These are phyloP conservation scores for Anagyrus pseudococci DNA, from an alignment of 2,888 invertebrate species.

Conservation along the genomic window DNA sequence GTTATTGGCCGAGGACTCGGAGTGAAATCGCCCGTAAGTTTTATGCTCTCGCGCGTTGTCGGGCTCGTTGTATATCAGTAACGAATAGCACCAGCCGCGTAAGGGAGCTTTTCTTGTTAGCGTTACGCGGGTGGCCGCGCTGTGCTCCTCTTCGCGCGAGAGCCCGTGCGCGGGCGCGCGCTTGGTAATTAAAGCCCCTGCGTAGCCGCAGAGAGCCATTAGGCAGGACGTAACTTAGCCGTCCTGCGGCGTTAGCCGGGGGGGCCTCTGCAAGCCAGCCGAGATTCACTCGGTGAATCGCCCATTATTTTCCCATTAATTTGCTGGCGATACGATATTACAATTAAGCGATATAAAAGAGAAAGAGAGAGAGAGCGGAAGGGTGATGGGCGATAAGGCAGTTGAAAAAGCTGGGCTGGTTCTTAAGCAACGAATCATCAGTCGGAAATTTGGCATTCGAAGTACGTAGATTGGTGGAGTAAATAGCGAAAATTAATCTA, in stretches of 20 bases:
- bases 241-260: neutral
- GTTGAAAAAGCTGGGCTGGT: neutral
- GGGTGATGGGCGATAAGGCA: too few relatives aligned
- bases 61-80: too few relatives aligned
- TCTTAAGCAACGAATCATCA: too few relatives aligned
- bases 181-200: conserved; percentile 24
- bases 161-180: conserved; percentile 8
- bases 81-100: conserved; percentile 25
- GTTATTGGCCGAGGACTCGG: conserved; percentile 5
- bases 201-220: conserved; percentile 25
- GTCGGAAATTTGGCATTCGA: too few relatives aligned
- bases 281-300: conserved; percentile 28
- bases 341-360: conserved; percentile 12
- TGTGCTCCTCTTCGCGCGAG: too few relatives aligned
- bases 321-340: conserved; percentile 5
- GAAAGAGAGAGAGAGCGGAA: conserved; percentile 1
- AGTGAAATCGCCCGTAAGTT: conserved; percentile 24
- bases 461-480: neutral
- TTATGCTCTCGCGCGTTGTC: conserved; percentile 5
- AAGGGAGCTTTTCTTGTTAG: too few relatives aligned
- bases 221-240: conserved; percentile 23
- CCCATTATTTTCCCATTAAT: conserved; percentile 31
- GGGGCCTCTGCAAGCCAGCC: neutral
- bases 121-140: too few relatives aligned
- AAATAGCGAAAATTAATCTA: too few relatives aligned